Evolutionary conservation across 2,113 vertebrate genomes (phyloP).

Genomic region (Dromas ardeola): DNA sequence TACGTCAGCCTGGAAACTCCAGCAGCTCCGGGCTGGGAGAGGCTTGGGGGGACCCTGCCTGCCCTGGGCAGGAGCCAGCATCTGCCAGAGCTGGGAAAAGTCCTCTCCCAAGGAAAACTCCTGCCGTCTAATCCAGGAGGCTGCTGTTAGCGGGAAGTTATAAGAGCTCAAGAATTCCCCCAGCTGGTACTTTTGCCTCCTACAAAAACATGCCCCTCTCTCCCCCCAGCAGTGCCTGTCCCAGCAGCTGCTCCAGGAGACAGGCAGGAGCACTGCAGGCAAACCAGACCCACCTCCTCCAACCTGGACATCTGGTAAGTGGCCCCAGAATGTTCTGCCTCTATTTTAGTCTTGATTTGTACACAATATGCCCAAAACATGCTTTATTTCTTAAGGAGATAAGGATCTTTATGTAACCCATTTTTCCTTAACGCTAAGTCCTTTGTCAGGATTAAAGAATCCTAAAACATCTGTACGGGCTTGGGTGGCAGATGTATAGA

Average conservation of each 20-base stretch:
- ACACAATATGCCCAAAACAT: conserved; percentile 58
- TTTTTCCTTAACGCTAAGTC: conserved; percentile 63
- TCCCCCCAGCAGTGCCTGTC: not conserved
- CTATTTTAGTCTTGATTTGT: conserved; percentile 68
- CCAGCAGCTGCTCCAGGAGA: not conserved
- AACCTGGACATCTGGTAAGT: conserved; percentile 50
- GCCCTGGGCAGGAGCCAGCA: not conserved
- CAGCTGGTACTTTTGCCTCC: not conserved
- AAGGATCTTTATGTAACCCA: conserved; percentile 66
- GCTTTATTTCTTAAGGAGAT: conserved; percentile 50
- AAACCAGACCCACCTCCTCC: not conserved
- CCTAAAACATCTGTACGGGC: conserved; percentile 73
- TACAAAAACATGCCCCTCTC: not conserved
- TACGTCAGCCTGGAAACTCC: not conserved
- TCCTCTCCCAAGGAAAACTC: not conserved
- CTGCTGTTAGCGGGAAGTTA: not conserved
- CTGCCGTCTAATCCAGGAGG: not conserved
- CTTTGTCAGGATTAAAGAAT: conserved; percentile 75
- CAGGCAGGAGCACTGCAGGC: not conserved
- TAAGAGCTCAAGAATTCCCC: not conserved
- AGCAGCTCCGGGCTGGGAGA: not conserved
- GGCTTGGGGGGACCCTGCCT: not conserved
- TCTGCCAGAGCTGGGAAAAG: not conserved
- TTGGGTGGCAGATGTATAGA: conserved; percentile 38
- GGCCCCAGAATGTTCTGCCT: conserved; percentile 47